Evolutionary conservation across 2,113 vertebrate species (phyloP).

Genomic region (Malurus cyaneus): DNA sequence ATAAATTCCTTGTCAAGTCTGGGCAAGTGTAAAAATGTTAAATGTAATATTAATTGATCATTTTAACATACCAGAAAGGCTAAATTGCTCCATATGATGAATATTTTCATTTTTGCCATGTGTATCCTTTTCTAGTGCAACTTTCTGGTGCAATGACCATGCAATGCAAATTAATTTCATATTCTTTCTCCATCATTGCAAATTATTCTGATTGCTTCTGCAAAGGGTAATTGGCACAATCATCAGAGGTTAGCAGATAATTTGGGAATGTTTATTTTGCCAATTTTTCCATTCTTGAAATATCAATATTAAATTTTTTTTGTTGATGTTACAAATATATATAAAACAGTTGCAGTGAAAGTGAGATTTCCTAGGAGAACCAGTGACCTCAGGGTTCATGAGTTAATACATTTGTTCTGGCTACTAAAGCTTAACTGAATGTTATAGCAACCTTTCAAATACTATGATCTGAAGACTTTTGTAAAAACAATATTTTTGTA

Average conservation of each 20-base stretch:
- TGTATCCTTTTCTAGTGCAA: neutral
- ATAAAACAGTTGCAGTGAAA: neutral
- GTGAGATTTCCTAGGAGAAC: neutral
- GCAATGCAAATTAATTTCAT: neutral
- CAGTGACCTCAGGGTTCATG: neutral
- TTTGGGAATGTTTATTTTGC: conserved; percentile 15
- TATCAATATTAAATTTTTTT: neutral
- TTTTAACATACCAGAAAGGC: neutral
- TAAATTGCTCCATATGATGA: neutral
- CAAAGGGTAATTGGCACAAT: conserved; percentile 34
- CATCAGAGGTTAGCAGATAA: conserved; percentile 26
- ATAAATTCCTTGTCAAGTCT: neutral
- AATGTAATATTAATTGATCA: conserved; percentile 5
- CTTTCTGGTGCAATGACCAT: neutral
- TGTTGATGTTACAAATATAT: neutral
- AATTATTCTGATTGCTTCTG: conserved; percentile 58
- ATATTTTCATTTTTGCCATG: neutral
- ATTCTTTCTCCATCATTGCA: neutral
- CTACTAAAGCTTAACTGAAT: conserved; percentile 13
- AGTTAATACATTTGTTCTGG: conserved; percentile 24
- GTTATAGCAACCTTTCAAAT: conserved; percentile 20
- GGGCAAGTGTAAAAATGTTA: neutral
- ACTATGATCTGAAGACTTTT: conserved; percentile 1
- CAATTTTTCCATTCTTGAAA: neutral
- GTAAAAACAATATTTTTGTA: conserved; percentile 26